phyloP scores from a whole-genome alignment of 2,113 vertebrate species.

The Ramphastos sulfuratus region DNA sequence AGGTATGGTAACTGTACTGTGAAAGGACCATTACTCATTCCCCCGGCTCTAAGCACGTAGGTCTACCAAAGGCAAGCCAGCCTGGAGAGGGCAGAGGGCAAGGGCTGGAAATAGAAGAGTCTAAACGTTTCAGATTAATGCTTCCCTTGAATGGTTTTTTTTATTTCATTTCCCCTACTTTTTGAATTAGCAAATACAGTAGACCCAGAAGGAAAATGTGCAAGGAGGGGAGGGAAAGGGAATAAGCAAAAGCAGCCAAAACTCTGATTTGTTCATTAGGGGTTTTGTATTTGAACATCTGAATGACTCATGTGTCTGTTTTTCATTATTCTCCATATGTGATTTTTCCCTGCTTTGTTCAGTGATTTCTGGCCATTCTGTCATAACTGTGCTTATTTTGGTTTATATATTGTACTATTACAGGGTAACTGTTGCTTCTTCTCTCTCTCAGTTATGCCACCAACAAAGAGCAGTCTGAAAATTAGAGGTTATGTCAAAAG shows the following conservation, averaged over 20 bases:
- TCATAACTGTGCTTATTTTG: slow-evolving; percentile 47
- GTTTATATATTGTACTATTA: slow-evolving; percentile 55
- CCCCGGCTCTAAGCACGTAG: slow-evolving; percentile 49
- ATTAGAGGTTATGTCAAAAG: slow-evolving; percentile 41
- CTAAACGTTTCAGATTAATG: slow-evolving; percentile 24
- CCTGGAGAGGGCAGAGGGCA: background rate
- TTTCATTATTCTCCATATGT: slow-evolving; percentile 63
- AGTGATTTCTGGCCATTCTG: slow-evolving; percentile 59
- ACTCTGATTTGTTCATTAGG: slow-evolving; percentile 12
- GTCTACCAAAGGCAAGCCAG: slow-evolving; percentile 40
- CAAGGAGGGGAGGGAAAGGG: background rate
- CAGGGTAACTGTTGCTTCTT: slow-evolving; percentile 15
- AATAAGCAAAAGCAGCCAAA: slow-evolving; percentile 44
- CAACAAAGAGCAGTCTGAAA: slow-evolving; percentile 62
- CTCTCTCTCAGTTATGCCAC: slow-evolving; percentile 24
- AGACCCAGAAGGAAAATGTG: slow-evolving; percentile 36
- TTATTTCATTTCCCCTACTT: slow-evolving; percentile 36
- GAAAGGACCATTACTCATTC: slow-evolving; percentile 71
- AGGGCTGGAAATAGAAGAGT: background rate
- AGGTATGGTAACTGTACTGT: slow-evolving; percentile 80
- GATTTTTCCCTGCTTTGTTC: slow-evolving; percentile 53
- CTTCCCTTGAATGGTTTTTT: slow-evolving; percentile 38
- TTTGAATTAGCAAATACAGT: slow-evolving; percentile 57
- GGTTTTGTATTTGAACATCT: slow-evolving; percentile 45
- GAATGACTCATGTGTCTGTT: slow-evolving; percentile 65